Base-by-base conservation (phyloP, 2,888 invertebrate species). In the Ptychoptera contaminata region DNA sequence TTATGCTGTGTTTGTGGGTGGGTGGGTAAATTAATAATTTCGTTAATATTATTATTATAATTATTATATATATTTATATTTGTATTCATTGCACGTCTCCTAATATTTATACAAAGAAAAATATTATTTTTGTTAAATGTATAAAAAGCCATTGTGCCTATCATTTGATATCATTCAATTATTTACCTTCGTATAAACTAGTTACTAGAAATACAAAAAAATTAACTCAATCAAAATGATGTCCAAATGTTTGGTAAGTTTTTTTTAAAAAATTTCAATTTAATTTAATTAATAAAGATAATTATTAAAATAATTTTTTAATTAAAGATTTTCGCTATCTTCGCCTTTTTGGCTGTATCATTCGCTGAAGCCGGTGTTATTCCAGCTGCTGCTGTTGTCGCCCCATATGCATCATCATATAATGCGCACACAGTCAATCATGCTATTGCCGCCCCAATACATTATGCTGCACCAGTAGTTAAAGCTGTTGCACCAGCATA, bases 361-460 rank as follows among this genome's bases (percentile, higher is more conserved):
- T 38, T 67, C 58, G 48, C 55, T 16, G 55, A 58, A 41, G 54
- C 62, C 54, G 62, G 62, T 30, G 54, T 62, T 6, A 53, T 61
- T 30, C 56, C 62, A 15, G 60, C 61, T 11, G 76, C 77, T 4
- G 71, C 74, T 43, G 72, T 73, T 46, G 69, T 82, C 4, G 77
- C 82, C 1, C 82, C 83, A 3, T 82, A 81, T 53, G 82, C 83
- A 43, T 76, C 73, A 53, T 81, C 80, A 11, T 84, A 80, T 65
- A 81, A 80, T 47, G 81, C 82, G 0, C 82, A 82, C 54, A 69
- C 77, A 15, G 70, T 83, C 45, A 81, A 82, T 65, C 83, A 83
- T 54, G 82, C 82, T 0, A 71, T 82, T 4, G 81, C 82, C 16
- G 70, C 78, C 9, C 82, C 82, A 1, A 45, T 45, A 37, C 11